Conservation (phyloP, 2,113 vertebrate species). For the Salvelinus fontinalis region DNA sequence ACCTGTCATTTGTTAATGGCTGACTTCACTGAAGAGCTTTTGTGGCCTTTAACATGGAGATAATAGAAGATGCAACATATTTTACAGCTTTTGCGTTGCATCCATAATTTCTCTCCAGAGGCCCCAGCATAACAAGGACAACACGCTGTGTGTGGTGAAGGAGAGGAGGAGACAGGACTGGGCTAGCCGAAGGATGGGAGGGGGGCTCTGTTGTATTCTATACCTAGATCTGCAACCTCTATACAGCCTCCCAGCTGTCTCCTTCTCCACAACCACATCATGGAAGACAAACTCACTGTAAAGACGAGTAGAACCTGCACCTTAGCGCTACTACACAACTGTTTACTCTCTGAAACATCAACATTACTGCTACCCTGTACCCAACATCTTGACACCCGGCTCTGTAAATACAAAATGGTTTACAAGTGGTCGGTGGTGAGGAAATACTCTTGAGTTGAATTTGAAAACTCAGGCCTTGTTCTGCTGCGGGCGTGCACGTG, state of each 20-base stretch:
- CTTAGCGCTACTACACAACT: too few species aligned
- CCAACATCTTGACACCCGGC: too few species aligned
- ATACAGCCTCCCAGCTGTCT: too few species aligned
- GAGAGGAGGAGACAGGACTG: conserved; percentile 26
- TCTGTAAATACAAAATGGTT: neutral
- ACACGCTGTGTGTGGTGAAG: conserved; percentile 48
- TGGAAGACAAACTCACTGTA: too few species aligned
- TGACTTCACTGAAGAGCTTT: conserved; percentile 99
- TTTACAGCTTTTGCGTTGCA: conserved; percentile 99
- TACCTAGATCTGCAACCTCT: neutral
- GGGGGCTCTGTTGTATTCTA: neutral
- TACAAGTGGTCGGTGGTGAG: neutral
- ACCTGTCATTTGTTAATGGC: conserved; percentile 99
- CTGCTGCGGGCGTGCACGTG: neutral
- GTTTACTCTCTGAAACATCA: too few species aligned
- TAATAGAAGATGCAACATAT: conserved; percentile 99
- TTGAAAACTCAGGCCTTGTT: too few species aligned
- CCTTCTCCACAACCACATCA: too few species aligned
- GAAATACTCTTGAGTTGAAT: neutral
- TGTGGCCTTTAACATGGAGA: conserved; percentile 99
- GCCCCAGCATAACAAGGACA: conserved; percentile 86
- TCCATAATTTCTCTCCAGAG: conserved; percentile 99
- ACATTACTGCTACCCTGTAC: too few species aligned
- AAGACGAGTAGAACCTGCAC: too few species aligned
- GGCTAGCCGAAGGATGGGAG: neutral